Base-by-base conservation (phyloP, 2,888 invertebrate genomes). In the Drosophila merina region DNA sequence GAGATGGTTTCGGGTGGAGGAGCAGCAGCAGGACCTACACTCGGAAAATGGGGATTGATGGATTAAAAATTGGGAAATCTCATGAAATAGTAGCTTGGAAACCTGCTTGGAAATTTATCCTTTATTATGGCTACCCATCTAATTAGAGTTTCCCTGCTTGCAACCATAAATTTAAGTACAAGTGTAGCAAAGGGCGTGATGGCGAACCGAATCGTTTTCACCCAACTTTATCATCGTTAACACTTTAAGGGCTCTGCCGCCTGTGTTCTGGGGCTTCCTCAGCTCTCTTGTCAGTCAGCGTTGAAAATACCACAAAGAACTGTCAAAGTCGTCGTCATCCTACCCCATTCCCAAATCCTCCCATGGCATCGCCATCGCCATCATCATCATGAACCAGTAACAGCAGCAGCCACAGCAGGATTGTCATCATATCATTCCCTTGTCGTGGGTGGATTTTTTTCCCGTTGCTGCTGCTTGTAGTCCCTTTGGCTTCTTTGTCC, bases 271-370 rank as follows among this genome's bases (percentile, higher is more conserved):
- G 4, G 25, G 31, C 8, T 14, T 12, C 36, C 10, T 30, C 30
- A 31, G 30, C 12, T 52, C 30, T 63, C 47, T 47, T 69, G 69
- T 64, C 62, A 64, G 52, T 47, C 20, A 44, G 36, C 59, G 64
- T 26, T 57, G 49, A 66, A 72, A 72, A 75, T 70, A 75, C 77
- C 85, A 86, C 88, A 86, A 86, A 87, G 88, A 81, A 83, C 81
- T 87, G 86, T 86, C 82, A 83, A 86, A 83, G 72, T 86, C 63
- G 76, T 76, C 70, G 70, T 67, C 50, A 51, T 51, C 52, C 47
- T 67, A 14, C 59, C 59, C 49, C 14, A 3, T 10, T 6, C 5
- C 52, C 63, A 49, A 59, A 33, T 54, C 14, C 59, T 40, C 33
- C 56, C 55, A 52, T 54, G 28, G 28, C 54, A 69, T 31, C 40